Evolutionary conservation across 2,888 invertebrate genomes (phyloP).

Genomic region (Pterostichus madidus): DNA sequence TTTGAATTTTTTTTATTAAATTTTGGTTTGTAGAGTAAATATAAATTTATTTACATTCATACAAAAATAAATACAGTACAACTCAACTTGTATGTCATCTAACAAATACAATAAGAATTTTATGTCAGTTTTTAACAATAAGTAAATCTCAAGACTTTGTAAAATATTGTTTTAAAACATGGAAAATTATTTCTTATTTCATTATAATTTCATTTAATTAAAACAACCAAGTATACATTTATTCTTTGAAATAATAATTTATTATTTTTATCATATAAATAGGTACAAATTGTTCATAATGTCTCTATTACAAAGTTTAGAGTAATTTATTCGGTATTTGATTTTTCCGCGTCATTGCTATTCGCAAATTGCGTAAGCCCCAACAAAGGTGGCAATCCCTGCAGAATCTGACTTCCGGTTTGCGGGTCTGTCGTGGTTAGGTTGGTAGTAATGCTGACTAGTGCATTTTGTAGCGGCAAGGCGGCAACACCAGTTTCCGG

Average conservation of each 20-base stretch:
- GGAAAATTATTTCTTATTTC: background rate
- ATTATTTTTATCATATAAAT: background rate
- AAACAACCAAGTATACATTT: background rate
- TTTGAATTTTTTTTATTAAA: conserved; percentile 62
- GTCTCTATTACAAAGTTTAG: too few relatives aligned
- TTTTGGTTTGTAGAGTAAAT: conserved; percentile 61
- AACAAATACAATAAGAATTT: conserved; percentile 16
- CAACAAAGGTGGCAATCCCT: conserved; percentile 70
- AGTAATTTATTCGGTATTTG: conserved; percentile 18
- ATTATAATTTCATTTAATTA: conserved; percentile 1
- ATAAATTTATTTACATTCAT: conserved; percentile 55
- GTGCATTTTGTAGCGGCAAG: conserved; percentile 72
- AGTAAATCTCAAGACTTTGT: background rate
- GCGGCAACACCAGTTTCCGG: conserved; percentile 67
- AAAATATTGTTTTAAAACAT: too few relatives aligned
- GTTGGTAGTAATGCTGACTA: conserved; percentile 73
- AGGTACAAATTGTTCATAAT: background rate
- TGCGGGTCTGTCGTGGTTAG: conserved; percentile 72
- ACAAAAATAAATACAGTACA: conserved; percentile 31
- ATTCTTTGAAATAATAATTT: too few relatives aligned
- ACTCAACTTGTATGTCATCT: background rate
- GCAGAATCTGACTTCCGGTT: conserved; percentile 71
- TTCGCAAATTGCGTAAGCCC: conserved; percentile 68
- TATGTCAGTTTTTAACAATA: background rate
- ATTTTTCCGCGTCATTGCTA: conserved; percentile 13